These are phyloP conservation scores for Lycaena phlaeas DNA, from an alignment of 2,888 invertebrate species.

Conservation along the genomic window DNA sequence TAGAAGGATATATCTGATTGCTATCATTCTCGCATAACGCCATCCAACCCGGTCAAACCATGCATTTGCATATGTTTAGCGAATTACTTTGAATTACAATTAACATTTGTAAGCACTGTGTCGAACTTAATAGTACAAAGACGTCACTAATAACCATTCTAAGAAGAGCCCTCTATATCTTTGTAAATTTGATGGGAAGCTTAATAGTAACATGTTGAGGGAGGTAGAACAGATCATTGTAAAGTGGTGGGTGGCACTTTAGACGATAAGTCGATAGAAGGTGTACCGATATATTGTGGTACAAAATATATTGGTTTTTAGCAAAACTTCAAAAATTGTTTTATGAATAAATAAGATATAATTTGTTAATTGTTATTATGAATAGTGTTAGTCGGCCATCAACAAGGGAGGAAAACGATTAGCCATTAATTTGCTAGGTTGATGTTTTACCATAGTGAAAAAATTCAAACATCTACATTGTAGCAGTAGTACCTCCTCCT, in stretches of 20 bases:
- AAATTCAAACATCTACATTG: too few species aligned
- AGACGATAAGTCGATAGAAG: slow-evolving; percentile 56
- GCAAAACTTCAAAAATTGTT: too few species aligned
- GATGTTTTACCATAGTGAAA: too few species aligned
- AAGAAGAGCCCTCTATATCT: slow-evolving; percentile 24
- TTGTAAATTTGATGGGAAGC: slow-evolving; percentile 12
- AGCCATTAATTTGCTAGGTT: too few species aligned
- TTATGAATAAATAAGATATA: too few species aligned
- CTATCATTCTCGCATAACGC: slow-evolving; percentile 16
- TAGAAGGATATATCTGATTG: too few species aligned
- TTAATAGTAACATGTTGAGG: slow-evolving; percentile 11
- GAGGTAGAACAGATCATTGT: slow-evolving; percentile 25
- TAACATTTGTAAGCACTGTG: slow-evolving; percentile 45
- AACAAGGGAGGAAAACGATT: too few species aligned
- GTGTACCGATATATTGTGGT: slow-evolving; percentile 31
- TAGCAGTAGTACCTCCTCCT: too few species aligned
- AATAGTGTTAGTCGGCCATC: too few species aligned
- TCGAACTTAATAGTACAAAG: slow-evolving; percentile 50
- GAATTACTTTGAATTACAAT: slow-evolving; percentile 60
- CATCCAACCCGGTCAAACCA: slow-evolving; percentile 31
- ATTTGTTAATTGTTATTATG: too few species aligned
- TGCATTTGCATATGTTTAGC: slow-evolving; percentile 52
- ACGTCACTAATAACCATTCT: slow-evolving; percentile 33
- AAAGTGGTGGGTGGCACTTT: slow-evolving; percentile 39
- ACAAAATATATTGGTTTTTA: slow-evolving; percentile 23